Evolutionary conservation across 2,888 invertebrate genomes (phyloP).

Genomic region (Lasioglossum morio): DNA sequence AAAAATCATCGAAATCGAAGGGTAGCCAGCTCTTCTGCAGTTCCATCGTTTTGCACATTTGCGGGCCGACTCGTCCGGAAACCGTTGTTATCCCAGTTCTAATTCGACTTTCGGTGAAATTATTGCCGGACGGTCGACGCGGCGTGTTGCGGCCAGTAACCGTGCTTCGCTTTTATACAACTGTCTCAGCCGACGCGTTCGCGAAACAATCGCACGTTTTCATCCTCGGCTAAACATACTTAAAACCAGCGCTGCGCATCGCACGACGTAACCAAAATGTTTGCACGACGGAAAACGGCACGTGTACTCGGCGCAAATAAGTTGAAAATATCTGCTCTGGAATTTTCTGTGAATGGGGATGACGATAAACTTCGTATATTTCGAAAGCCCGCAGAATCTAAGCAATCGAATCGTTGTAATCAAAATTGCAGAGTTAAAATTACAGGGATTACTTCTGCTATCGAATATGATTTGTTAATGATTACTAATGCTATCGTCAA

Average conservation of each 20-base stretch:
- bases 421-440: too few relatives aligned
- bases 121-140: conserved; percentile 76
- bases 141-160: conserved; percentile 71
- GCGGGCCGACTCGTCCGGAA: conserved; percentile 69
- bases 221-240: conserved; percentile 2
- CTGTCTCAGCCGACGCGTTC: conserved; percentile 42
- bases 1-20: too few relatives aligned
- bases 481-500: too few relatives aligned
- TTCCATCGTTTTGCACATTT: conserved; percentile 64
- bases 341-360: neutral
- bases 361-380: neutral
- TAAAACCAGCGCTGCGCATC: neutral
- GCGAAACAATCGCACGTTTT: conserved; percentile 25
- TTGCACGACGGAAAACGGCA: neutral
- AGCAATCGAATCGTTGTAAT: too few relatives aligned
- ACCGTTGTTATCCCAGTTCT: conserved; percentile 76
- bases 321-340: neutral
- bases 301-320: neutral
- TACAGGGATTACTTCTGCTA: too few relatives aligned
- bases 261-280: neutral
- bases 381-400: too few relatives aligned
- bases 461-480: too few relatives aligned
- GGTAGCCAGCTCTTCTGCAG: neutral
- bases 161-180: conserved; percentile 55
- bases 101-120: conserved; percentile 81